Percentiles rank a stretch among this genome's conserved stretches.
These are phyloP conservation scores for Sceliomorpha sp. DNA, from an alignment of 2,888 invertebrate genomes.

Conservation along the genomic window DNA sequence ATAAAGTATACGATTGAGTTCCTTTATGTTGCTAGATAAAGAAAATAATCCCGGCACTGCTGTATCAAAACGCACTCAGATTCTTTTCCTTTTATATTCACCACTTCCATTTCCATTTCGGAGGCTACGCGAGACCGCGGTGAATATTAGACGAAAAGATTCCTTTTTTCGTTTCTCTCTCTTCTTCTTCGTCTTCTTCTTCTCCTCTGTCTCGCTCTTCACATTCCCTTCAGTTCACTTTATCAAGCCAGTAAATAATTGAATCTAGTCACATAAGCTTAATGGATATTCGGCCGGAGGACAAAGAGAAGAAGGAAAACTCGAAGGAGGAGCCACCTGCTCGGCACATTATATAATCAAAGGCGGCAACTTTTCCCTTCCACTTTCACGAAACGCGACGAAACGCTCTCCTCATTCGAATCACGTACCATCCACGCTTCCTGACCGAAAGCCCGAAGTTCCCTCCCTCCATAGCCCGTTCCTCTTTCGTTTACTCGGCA, in stretches of 20 bases:
- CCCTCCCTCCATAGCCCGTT: constrained; percentile 1
- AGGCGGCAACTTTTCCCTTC: constrained; percentile 44
- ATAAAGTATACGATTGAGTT: constrained; percentile 14
- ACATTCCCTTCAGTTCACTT: constrained; percentile 20
- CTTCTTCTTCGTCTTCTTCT: too few relatives aligned
- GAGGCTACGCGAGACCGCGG: constrained; percentile 28
- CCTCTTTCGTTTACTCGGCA: constrained; percentile 12
- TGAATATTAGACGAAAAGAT: constrained; percentile 46
- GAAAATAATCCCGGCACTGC: constrained; percentile 33
- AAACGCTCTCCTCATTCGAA: constrained; percentile 58
- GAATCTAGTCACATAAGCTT: constrained; percentile 50
- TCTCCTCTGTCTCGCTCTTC: constrained; percentile 1
- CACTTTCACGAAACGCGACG: constrained; percentile 23
- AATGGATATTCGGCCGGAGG: constrained; percentile 38
- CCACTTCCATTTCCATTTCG: constrained; percentile 33
- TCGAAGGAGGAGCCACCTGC: constrained; percentile 51
- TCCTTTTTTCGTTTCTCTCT: constrained; percentile 13
- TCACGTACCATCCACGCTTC: constrained; percentile 73
- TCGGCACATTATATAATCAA: constrained; percentile 55
- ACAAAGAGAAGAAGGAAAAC: constrained; percentile 37
- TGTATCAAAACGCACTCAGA: constrained; percentile 40
- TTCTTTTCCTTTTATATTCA: constrained; percentile 27
- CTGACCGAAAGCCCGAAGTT: constrained; percentile 59
- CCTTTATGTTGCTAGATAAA: constrained; percentile 26
- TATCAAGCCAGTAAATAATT: constrained; percentile 47